phyloP scores from a whole-genome alignment of 1,140 invertebrate genomes.

The Calycopis cecrops region DNA sequence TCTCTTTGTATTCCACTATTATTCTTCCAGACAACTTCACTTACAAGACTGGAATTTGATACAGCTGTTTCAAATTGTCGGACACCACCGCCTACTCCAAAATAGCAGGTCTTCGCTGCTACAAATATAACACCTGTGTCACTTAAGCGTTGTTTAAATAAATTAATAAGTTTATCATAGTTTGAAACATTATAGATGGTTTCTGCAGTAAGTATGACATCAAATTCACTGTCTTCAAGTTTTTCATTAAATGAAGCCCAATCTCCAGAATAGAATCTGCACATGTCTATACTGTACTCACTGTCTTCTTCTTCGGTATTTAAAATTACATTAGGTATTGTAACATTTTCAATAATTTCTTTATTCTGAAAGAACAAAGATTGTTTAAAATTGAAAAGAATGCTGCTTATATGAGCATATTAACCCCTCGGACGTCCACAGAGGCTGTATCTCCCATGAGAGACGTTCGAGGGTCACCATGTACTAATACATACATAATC shows the following conservation, averaged over 20 bases:
- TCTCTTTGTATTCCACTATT: slow-evolving; percentile 76
- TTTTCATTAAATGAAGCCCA: slow-evolving; percentile 81
- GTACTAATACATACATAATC: slow-evolving; percentile 86
- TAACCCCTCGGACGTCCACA: too few relatives aligned
- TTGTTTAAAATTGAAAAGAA: too few relatives aligned
- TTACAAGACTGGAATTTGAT: slow-evolving; percentile 74
- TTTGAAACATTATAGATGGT: slow-evolving; percentile 92
- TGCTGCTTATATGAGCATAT: too few relatives aligned
- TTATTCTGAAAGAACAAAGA: slow-evolving; percentile 80
- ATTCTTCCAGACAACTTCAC: slow-evolving; percentile 77
- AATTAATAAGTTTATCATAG: slow-evolving; percentile 83
- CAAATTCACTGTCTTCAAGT: slow-evolving; percentile 78
- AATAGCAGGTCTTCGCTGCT: slow-evolving; percentile 91
- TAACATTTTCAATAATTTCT: slow-evolving; percentile 83
- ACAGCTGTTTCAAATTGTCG: slow-evolving; percentile 82
- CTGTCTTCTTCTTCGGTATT: slow-evolving; percentile 77
- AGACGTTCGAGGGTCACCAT: too few relatives aligned
- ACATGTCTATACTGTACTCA: slow-evolving; percentile 66
- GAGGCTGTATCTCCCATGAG: too few relatives aligned
- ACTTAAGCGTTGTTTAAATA: slow-evolving; percentile 82
- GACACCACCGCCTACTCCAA: slow-evolving; percentile 91
- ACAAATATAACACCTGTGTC: slow-evolving; percentile 80
- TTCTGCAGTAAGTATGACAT: slow-evolving; percentile 91
- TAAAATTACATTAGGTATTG: slow-evolving; percentile 86
- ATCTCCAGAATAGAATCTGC: slow-evolving; percentile 87